phyloP scores from a whole-genome alignment of 1,140 invertebrate species.

The Lasaia peninsularis region DNA sequence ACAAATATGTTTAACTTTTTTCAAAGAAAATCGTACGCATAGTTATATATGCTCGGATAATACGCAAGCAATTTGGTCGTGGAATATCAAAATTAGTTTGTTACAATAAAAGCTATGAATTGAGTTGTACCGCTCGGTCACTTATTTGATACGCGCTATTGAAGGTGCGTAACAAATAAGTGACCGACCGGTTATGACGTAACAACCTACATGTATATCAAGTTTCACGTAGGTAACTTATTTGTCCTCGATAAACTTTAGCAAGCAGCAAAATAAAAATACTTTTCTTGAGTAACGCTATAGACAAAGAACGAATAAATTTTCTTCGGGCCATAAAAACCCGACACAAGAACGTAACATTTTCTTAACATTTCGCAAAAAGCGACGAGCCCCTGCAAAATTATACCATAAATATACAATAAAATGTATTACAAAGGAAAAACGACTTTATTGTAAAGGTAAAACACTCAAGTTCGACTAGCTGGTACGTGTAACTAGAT shows the following conservation, averaged over 20 bases:
- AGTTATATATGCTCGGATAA: too few relatives aligned
- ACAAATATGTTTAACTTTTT: too few relatives aligned
- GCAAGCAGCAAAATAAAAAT: background rate
- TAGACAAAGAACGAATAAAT: constrained; percentile 1
- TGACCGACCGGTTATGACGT: too few relatives aligned
- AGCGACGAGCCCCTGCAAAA: constrained; percentile 10
- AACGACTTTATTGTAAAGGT: background rate
- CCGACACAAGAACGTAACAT: constrained; percentile 21
- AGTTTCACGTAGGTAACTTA: too few relatives aligned
- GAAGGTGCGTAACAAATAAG: too few relatives aligned
- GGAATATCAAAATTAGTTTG: too few relatives aligned
- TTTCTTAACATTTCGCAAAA: constrained; percentile 25
- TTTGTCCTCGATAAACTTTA: background rate
- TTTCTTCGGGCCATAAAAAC: constrained; percentile 16
- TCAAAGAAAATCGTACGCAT: too few relatives aligned
- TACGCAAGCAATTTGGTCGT: too few relatives aligned
- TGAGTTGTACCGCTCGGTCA: too few relatives aligned
- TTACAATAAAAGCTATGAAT: too few relatives aligned
- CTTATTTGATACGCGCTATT: too few relatives aligned
- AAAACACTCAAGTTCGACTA: constrained; percentile 12
- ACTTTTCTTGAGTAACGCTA: background rate
- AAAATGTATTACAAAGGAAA: constrained; percentile 7
- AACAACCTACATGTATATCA: too few relatives aligned
- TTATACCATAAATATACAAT: constrained; percentile 20
- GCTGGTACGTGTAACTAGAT: background rate